Percentiles rank a stretch among this genome's conserved stretches.
These are phyloP conservation scores for Sebastolobus alascanus DNA, from an alignment of 2,797 vertebrate genomes.

Conservation along the genomic window DNA sequence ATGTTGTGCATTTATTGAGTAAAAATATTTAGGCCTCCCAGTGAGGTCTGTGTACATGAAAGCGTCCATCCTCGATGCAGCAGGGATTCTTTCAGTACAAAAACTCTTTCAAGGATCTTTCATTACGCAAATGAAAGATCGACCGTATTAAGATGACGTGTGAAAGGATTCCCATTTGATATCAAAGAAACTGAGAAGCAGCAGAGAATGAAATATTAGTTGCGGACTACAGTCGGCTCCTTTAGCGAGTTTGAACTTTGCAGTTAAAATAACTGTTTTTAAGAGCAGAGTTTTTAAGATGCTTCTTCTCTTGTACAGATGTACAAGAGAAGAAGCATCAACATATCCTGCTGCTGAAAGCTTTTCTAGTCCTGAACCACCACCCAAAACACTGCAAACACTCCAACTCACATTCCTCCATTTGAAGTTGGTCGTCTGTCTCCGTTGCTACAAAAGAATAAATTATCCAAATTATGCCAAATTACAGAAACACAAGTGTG, in stretches of 20 bases:
- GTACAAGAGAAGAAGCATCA: slow-evolving; percentile 40
- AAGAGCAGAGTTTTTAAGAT: background rate
- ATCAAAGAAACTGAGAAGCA: slow-evolving; percentile 35
- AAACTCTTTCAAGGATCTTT: slow-evolving; percentile 25
- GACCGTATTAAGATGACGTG: background rate
- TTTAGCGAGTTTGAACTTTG: slow-evolving; percentile 1
- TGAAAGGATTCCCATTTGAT: slow-evolving; percentile 13
- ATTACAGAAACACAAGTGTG: slow-evolving; percentile 64
- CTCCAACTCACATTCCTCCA: slow-evolving; percentile 88
- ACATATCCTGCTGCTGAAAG: slow-evolving; percentile 48
- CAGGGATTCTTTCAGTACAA: slow-evolving; percentile 8
- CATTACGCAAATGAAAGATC: slow-evolving; percentile 40
- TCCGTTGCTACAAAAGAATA: slow-evolving; percentile 86
- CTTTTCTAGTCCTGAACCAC: slow-evolving; percentile 63
- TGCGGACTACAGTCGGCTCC: background rate
- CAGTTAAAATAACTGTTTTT: background rate
- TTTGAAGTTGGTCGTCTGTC: slow-evolving; percentile 82
- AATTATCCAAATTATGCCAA: slow-evolving; percentile 78
- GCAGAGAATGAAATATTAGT: slow-evolving; percentile 40
- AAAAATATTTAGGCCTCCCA: background rate
- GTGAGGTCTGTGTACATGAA: background rate
- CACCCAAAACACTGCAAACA: slow-evolving; percentile 81
- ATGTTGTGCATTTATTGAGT: background rate
- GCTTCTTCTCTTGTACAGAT: background rate
- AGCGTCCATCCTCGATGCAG: background rate